Conservation (phyloP, 2,797 vertebrate genomes). For the Lagocephalus sceleratus region DNA sequence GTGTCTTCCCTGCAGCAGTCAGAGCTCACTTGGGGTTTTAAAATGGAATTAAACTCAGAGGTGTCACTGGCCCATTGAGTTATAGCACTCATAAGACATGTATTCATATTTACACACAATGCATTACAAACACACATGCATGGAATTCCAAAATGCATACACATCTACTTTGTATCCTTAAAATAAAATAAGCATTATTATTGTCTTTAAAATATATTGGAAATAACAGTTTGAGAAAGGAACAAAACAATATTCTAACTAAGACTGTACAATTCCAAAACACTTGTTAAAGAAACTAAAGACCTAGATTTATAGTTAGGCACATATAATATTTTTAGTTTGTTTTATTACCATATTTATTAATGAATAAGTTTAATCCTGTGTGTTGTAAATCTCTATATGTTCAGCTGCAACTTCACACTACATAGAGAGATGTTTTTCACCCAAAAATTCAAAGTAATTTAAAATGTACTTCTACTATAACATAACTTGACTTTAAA, state of each 20-base stretch:
- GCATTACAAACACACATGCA: slow-evolving; percentile 24
- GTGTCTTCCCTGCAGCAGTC: slow-evolving; percentile 72
- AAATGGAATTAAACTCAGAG: slow-evolving; percentile 76
- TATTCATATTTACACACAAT: slow-evolving; percentile 44
- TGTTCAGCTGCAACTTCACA: too few species aligned
- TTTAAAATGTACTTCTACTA: neutral
- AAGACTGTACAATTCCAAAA: neutral
- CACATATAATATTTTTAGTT: neutral
- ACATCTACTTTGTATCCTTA: too few species aligned
- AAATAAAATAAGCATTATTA: neutral
- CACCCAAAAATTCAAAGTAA: neutral
- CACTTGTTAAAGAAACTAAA: neutral
- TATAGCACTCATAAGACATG: slow-evolving; percentile 80
- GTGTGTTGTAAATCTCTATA: too few species aligned
- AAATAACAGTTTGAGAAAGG: too few species aligned
- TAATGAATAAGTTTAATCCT: too few species aligned
- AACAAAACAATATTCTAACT: neutral
- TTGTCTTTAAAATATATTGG: neutral
- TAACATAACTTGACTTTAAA: neutral
- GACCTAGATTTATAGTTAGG: too few species aligned
- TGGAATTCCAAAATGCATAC: too few species aligned
- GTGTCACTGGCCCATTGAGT: slow-evolving; percentile 75
- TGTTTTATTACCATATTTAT: neutral
- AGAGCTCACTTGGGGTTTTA: slow-evolving; percentile 75
- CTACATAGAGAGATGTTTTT: too few species aligned